Conservation (phyloP, 2,888 invertebrate genomes). For the Fissipunctia ypsillon region DNA sequence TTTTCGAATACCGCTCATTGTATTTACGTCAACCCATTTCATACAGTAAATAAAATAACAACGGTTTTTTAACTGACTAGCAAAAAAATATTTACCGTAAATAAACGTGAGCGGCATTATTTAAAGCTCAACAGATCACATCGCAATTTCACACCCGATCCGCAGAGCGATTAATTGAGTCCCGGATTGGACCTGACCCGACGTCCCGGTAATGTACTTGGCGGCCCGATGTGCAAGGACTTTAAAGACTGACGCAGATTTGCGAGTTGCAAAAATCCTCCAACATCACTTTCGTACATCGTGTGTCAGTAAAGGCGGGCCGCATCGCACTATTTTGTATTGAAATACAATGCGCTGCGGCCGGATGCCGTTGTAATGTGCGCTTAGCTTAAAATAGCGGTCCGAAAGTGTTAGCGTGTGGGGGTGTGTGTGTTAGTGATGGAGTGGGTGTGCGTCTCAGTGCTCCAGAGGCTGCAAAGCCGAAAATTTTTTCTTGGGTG, state of each 20-base stretch:
- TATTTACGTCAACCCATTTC: not conserved
- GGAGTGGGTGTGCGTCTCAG: too few species aligned
- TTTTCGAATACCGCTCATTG: not conserved
- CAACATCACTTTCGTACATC: not conserved
- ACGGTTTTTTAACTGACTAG: not conserved
- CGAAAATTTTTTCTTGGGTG: too few species aligned
- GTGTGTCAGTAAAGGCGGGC: not conserved
- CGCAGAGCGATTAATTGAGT: slow-evolving; percentile 47
- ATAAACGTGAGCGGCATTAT: slow-evolving; percentile 37
- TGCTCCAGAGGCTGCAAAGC: too few species aligned
- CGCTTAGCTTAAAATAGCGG: not conserved
- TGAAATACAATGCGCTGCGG: not conserved
- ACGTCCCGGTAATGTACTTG: slow-evolving; percentile 6
- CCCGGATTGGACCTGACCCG: slow-evolving; percentile 16
- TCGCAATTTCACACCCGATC: slow-evolving; percentile 56
- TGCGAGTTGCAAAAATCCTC: not conserved
- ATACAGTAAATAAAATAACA: slow-evolving; percentile 3
- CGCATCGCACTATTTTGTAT: not conserved
- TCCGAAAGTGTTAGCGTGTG: not conserved
- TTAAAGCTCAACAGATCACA: slow-evolving; percentile 52
- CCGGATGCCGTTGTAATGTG: not conserved
- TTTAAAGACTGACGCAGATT: not conserved
- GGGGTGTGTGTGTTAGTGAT: too few species aligned
- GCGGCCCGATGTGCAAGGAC: not conserved
- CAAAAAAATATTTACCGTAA: not conserved